phyloP scores from a whole-genome alignment of 2,113 vertebrate species.

The Canis aureus region DNA sequence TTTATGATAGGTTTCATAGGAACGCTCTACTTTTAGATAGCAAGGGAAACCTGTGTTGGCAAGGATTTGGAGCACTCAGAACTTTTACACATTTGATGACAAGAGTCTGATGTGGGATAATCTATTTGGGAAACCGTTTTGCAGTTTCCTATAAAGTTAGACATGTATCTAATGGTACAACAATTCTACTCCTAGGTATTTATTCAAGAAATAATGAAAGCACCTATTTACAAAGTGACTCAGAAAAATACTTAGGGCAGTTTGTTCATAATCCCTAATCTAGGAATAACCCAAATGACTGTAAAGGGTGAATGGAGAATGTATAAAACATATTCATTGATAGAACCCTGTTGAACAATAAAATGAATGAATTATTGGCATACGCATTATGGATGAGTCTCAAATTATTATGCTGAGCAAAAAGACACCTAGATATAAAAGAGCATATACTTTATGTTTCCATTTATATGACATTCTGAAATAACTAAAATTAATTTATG shows the following conservation, averaged over 20 bases:
- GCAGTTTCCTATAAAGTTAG: not conserved
- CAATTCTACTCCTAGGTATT: not conserved
- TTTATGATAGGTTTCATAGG: not conserved
- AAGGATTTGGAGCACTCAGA: not conserved
- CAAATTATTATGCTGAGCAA: not conserved
- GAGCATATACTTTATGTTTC: not conserved
- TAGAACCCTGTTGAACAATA: not conserved
- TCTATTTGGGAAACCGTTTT: not conserved
- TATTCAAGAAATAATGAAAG: not conserved
- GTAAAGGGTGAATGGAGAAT: not conserved
- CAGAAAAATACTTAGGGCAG: not conserved
- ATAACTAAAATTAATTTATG: not conserved
- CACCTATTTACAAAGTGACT: not conserved
- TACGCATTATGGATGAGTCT: not conserved
- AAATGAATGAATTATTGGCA: not conserved
- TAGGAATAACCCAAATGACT: not conserved
- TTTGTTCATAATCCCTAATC: not conserved
- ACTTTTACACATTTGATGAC: not conserved
- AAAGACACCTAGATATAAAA: not conserved
- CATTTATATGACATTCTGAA: not conserved
- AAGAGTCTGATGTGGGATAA: not conserved
- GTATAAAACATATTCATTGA: not conserved
- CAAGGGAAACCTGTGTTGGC: not conserved
- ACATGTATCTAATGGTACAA: not conserved
- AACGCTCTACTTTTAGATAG: too few relatives aligned